A percentile compares a stretch with the other conserved stretches of the same genome.
These are phyloP conservation scores for Diprion similis DNA, from an alignment of 1,140 invertebrate species.

Conservation along the genomic window DNA sequence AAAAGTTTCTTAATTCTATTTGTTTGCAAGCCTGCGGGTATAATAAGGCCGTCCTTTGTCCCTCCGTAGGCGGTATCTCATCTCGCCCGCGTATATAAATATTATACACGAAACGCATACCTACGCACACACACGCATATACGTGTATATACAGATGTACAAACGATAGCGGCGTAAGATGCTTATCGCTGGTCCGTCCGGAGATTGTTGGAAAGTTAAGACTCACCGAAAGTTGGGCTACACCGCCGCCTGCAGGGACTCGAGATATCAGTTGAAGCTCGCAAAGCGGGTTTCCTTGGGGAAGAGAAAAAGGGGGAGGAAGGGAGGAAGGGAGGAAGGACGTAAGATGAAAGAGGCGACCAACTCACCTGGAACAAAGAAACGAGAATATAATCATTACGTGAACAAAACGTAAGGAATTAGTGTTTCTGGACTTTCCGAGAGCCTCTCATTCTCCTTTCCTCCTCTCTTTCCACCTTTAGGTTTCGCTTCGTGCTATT, in stretches of 20 bases:
- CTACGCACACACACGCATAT: too few species aligned
- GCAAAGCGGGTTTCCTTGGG: too few species aligned
- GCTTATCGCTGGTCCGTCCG: background rate
- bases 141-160: too few species aligned
- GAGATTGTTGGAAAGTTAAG: background rate
- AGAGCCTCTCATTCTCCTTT: background rate
- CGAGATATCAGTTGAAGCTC: background rate
- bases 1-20: background rate
- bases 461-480: background rate
- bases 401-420: background rate
- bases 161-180: background rate
- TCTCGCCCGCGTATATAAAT: too few species aligned
- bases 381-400: background rate
- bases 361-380: conserved; percentile 1
- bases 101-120: too few species aligned
- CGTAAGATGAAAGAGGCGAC: background rate
- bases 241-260: background rate
- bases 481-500: background rate
- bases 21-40: background rate
- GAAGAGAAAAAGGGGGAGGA: background rate
- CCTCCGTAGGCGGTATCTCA: background rate
- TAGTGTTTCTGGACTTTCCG: background rate
- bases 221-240: background rate
- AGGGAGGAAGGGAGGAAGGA: background rate
- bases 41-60: background rate